Evolutionary conservation across 1,140 invertebrate species (phyloP), one percentile per base, ranked within the genome.

Genomic region (Palaemon carinicauda): DNA sequence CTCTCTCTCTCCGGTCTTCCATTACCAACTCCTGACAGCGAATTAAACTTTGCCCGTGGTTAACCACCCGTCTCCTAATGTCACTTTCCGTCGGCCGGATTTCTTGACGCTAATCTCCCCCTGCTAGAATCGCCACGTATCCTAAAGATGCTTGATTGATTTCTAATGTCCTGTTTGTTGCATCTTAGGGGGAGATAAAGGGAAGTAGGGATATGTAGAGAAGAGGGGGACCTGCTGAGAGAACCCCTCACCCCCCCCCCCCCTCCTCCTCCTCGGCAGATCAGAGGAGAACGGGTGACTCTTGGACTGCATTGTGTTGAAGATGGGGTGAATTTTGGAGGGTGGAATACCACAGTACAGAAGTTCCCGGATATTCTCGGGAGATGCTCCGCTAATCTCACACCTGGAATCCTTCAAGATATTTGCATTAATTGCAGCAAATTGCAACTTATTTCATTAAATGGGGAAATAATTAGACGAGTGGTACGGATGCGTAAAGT

Each of bases 11-110:
- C 29, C 51, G 33, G 19, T 31, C 73, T 33, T 50, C 73, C 73
- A 75, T 50, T 50, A 19, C 41, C 21, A 19, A 50, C 51, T 50
- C 17, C 15, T 9, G 73, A 75, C 33, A 75, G 33, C 73, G 73
- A 75, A 75, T 75, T 75, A 75, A 75, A 75, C 73, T 75, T 75
- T 75, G 51, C 29, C 17, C 51, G 73, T 19, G 33, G 24, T 75
- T 50, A 50, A 75, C 41, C 41, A 33, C 29, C 33, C 51, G 41
- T 19, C 29, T 21, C 73, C 41, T 50, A 50, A 75, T 75, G 41
- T 75, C 73, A 50, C 73, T 75, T 21, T 31, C 31, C 51, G 33
- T 27, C 27, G 19, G 19, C 50, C 33, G 17, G 14, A 41, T 77
- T 50, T 41, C 27, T 75, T 29, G 31, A 14, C 65, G 14, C 65